Evolutionary conservation across 92 coral and sea anemone genomes (phyloP).

Genomic region (Pocillopora grandis): DNA sequence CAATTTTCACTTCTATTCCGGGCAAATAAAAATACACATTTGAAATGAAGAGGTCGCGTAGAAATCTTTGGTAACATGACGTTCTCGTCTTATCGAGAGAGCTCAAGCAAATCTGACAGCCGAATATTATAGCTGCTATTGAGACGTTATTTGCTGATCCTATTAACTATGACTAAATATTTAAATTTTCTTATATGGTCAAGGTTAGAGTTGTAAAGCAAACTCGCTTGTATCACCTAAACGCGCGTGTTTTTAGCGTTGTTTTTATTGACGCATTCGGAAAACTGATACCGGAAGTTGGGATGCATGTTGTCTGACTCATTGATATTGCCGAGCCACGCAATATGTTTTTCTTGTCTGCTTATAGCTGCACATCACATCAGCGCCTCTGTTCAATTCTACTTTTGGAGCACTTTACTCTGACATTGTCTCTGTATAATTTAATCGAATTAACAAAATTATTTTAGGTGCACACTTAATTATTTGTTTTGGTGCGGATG

Average conservation of each 20-base stretch:
- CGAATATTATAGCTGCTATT: conserved; percentile 44
- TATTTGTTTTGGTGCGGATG: not conserved
- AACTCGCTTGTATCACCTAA: conserved; percentile 5
- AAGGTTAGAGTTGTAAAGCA: conserved; percentile 34
- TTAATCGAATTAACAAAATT: too few species aligned
- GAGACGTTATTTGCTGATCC: conserved; percentile 42
- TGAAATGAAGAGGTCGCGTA: conserved; percentile 21
- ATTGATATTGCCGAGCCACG: conserved; percentile 41
- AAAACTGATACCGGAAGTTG: conserved; percentile 43
- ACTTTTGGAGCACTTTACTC: not conserved
- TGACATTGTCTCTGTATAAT: not conserved
- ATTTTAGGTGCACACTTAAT: not conserved
- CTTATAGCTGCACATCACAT: conserved; percentile 12
- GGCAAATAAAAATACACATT: conserved; percentile 12
- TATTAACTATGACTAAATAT: conserved; percentile 42
- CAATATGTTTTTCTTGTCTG: conserved; percentile 25
- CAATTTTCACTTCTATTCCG: conserved; percentile 34
- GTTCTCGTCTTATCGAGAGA: conserved; percentile 36
- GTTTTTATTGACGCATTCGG: conserved; percentile 24
- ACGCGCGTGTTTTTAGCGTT: conserved; percentile 52
- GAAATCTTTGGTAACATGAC: conserved; percentile 4
- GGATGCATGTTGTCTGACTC: conserved; percentile 42
- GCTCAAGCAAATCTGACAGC: conserved; percentile 34
- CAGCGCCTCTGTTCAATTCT: not conserved
- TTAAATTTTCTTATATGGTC: conserved; percentile 38